Conservation (phyloP, 2,888 invertebrate genomes). For the Fragum sueziense region DNA sequence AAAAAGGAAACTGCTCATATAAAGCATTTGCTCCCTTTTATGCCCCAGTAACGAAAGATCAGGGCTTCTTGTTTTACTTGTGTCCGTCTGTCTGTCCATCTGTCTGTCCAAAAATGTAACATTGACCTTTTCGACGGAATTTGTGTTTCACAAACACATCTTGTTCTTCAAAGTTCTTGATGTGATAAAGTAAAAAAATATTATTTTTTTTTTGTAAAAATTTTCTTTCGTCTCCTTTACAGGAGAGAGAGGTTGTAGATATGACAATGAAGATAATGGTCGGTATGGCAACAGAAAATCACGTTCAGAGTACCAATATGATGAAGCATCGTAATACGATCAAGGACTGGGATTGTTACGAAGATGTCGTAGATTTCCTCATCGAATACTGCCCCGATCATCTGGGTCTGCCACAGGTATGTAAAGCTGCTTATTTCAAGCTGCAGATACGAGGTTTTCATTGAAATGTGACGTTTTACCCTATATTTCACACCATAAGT, state of each 20-base stretch:
- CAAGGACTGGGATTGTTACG: constrained; percentile 80
- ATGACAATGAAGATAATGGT: constrained; percentile 78
- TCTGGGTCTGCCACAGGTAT: constrained; percentile 82
- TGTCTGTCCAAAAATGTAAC: too few species aligned
- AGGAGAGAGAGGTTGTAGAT: constrained; percentile 79
- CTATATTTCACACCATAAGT: too few species aligned
- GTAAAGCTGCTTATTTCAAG: constrained; percentile 9
- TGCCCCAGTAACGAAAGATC: too few species aligned
- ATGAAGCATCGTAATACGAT: constrained; percentile 60
- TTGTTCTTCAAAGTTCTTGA: too few species aligned
- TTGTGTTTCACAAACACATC: too few species aligned
- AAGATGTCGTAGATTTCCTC: constrained; percentile 77
- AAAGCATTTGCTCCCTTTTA: background rate
- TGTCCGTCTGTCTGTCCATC: too few species aligned
- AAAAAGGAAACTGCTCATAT: background rate
- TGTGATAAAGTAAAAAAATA: background rate
- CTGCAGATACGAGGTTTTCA: too few species aligned
- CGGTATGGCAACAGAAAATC: constrained; percentile 70
- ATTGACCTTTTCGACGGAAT: too few species aligned
- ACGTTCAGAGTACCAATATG: constrained; percentile 59
- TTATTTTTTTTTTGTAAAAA: background rate
- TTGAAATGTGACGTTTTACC: too few species aligned
- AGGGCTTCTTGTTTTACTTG: too few species aligned
- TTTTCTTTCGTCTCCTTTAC: constrained; percentile 28
- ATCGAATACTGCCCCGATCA: constrained; percentile 75